These are phyloP conservation scores for Drosophila koepferae DNA, from an alignment of 2,888 invertebrate species.

Conservation along the genomic window DNA sequence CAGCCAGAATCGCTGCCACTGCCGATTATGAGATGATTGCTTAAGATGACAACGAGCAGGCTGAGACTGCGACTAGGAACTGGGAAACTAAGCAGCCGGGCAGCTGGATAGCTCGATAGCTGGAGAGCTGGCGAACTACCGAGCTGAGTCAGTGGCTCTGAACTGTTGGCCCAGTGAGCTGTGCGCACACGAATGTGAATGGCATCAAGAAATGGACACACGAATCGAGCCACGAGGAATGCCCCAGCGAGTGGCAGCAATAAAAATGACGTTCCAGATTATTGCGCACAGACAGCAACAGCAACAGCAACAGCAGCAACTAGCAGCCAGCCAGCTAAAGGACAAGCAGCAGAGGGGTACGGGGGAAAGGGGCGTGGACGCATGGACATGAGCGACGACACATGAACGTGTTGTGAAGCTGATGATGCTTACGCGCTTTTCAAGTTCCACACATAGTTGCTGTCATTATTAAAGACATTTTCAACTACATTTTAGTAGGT, in stretches of 20 bases:
- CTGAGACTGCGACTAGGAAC: conserved; percentile 48
- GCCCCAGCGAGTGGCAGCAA: conserved; percentile 76
- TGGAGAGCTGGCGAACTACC: conserved; percentile 4
- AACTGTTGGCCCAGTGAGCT: conserved; percentile 40
- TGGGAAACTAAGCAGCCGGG: conserved; percentile 5
- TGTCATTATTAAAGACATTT: conserved; percentile 82
- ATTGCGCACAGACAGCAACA: conserved; percentile 62
- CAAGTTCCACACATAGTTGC: conserved; percentile 80
- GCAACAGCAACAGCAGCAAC: conserved; percentile 23
- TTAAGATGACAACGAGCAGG: conserved; percentile 79
- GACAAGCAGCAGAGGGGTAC: conserved; percentile 19
- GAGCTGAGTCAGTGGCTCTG: conserved; percentile 42
- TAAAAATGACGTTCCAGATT: conserved; percentile 79
- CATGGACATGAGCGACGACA: conserved; percentile 60
- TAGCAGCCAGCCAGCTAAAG: conserved; percentile 25
- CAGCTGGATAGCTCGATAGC: not conserved
- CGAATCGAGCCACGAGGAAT: conserved; percentile 60
- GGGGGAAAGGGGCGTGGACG: not conserved
- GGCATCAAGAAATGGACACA: conserved; percentile 27
- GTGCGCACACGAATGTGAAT: conserved; percentile 41
- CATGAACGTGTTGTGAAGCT: conserved; percentile 71
- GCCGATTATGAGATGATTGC: conserved; percentile 80
- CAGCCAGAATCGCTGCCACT: conserved; percentile 59
- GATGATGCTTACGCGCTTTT: conserved; percentile 81
- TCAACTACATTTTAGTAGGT: conserved; percentile 81